Percentiles rank a stretch among this genome's conserved stretches.
Conservation (phyloP, 2,797 vertebrate species). For the Alosa sapidissima region DNA sequence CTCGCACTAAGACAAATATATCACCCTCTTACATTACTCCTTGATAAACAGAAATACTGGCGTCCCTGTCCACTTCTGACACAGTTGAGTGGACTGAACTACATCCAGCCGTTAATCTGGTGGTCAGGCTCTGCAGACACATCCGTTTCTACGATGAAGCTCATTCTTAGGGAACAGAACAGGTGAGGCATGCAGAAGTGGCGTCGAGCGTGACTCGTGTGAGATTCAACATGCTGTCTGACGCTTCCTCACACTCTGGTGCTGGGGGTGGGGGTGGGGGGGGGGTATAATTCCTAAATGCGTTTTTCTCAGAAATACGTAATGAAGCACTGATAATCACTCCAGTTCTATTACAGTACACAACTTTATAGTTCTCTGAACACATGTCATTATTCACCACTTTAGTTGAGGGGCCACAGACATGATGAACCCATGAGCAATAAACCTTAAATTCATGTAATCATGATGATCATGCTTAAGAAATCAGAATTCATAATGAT, state of each 20-base stretch:
- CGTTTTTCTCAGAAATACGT: neutral
- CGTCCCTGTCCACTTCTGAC: neutral
- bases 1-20: constrained; percentile 9
- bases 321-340: neutral
- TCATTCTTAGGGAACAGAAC: neutral
- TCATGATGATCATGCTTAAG: no score
- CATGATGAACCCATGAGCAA: no score
- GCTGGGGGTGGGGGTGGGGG: no score
- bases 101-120: neutral
- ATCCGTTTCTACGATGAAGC: neutral
- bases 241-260: neutral
- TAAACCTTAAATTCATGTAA: no score
- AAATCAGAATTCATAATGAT: no score
- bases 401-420: no score
- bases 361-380: no score
- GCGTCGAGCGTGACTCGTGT: neutral
- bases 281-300: no score
- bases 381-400: no score
- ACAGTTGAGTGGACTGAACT: neutral
- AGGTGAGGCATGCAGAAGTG: neutral
- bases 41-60: neutral
- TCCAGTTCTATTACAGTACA: neutral
- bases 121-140: neutral
- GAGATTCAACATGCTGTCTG: neutral
- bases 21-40: constrained; percentile 8